These are phyloP conservation scores for Melanchra persicariae DNA, from an alignment of 2,888 invertebrate species.

Conservation along the genomic window DNA sequence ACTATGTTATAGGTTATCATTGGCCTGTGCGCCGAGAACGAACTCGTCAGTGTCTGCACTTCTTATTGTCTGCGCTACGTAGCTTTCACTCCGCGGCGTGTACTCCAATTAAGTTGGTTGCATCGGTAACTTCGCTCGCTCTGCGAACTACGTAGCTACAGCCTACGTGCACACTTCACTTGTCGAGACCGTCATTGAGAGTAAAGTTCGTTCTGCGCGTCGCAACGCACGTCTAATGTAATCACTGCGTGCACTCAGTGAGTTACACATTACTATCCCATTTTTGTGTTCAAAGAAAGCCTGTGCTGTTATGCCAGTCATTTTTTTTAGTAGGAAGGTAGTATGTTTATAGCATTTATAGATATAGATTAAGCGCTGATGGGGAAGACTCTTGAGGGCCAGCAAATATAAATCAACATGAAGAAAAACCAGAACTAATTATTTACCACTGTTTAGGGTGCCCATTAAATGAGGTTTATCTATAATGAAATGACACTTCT, in stretches of 20 bases:
- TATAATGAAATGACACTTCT: slow-evolving; percentile 22
- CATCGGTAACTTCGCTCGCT: slow-evolving; percentile 88
- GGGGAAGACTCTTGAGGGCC: slow-evolving; percentile 30
- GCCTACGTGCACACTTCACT: slow-evolving; percentile 88
- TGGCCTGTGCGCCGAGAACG: slow-evolving; percentile 91
- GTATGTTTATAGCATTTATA: slow-evolving; percentile 56
- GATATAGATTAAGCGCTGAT: slow-evolving; percentile 48
- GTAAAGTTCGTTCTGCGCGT: slow-evolving; percentile 86
- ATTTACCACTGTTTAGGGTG: slow-evolving; percentile 9
- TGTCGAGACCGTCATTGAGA: slow-evolving; percentile 87
- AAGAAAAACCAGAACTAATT: neutral
- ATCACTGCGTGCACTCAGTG: slow-evolving; percentile 91
- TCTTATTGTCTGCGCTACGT: slow-evolving; percentile 91
- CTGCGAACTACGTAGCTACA: slow-evolving; percentile 89
- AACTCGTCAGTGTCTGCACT: slow-evolving; percentile 90
- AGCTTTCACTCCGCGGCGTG: slow-evolving; percentile 89
- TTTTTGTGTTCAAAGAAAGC: slow-evolving; percentile 84
- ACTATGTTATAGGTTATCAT: slow-evolving; percentile 91
- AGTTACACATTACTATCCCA: slow-evolving; percentile 89
- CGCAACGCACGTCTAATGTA: slow-evolving; percentile 87
- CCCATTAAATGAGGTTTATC: slow-evolving; percentile 26
- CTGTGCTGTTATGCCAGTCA: slow-evolving; percentile 63
- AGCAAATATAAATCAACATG: slow-evolving; percentile 21
- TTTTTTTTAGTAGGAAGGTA: slow-evolving; percentile 61
- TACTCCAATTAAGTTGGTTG: slow-evolving; percentile 87